These are phyloP conservation scores for Dusona sp. DNA, from an alignment of 2,888 invertebrate species.

Conservation along the genomic window DNA sequence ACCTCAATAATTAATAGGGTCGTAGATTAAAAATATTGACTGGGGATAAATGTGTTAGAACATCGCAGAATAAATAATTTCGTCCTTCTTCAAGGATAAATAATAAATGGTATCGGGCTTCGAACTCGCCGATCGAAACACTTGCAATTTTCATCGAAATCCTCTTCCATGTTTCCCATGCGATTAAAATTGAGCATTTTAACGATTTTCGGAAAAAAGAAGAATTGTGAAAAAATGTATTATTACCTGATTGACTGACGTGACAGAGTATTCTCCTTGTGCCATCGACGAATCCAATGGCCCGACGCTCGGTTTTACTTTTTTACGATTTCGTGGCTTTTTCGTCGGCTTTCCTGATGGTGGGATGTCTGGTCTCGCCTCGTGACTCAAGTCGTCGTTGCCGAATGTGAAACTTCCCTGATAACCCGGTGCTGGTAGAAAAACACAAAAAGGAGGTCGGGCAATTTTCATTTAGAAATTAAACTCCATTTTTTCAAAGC, in stretches of 20 bases:
- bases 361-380: constrained; percentile 77
- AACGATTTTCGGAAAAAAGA: constrained; percentile 4
- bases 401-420: constrained; percentile 76
- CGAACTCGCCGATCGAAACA: constrained; percentile 12
- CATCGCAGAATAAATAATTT: not conserved
- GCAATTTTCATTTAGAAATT: not conserved
- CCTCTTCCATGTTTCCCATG: not conserved
- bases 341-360: constrained; percentile 77
- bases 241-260: constrained; percentile 81
- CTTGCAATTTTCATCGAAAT: constrained; percentile 9
- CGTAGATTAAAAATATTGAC: not conserved
- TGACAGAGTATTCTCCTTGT: constrained; percentile 81
- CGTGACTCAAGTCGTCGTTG: constrained; percentile 80
- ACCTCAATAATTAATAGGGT: not conserved
- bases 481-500: not conserved
- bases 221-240: not conserved
- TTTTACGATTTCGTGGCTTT: constrained; percentile 77
- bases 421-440: constrained; percentile 75
- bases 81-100: not conserved
- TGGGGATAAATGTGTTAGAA: not conserved
- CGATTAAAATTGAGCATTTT: not conserved
- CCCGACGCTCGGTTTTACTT: constrained; percentile 76
- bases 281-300: constrained; percentile 79
- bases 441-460: not conserved
- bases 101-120: not conserved